Base-by-base conservation (phyloP, 2,797 vertebrate species). In the Pipistrellus kuhlii region DNA sequence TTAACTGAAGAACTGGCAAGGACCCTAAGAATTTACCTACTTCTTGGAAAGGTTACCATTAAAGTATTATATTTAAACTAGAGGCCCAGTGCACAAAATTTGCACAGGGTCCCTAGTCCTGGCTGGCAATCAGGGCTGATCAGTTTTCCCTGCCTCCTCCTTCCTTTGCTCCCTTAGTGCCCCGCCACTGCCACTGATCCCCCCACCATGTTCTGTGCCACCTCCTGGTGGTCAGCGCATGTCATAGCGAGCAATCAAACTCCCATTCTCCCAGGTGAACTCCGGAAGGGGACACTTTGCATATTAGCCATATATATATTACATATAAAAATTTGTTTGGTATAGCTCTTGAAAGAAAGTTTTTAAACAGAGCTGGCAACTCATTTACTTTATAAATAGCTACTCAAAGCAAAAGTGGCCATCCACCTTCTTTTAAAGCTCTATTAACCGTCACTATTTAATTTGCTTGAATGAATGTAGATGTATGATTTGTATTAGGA, bases 301-400 rank as follows among this genome's bases (percentile, higher is more conserved):
- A 62, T 62, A 62, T 62, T 62, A 59, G 11, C 57, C 25, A 27
- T 59, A 27, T 57, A 57, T 57, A 25, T 78, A 1, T 59, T 48
- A 38, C 32, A 48, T 69, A 20, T 85, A 41, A 72, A 86, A 48
- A 88, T 88, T 80, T 92, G 51, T 59, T 82, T 89, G 73, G 32
- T 72, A 73, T 3, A 51, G 5, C 30, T 55, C 38, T 94, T 85
- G 38, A 94, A 94, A 48, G 76, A 68, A 90, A 75, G 53, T 77
- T 86, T 93, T 95, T 71, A 84, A 73, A 59, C 27, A 68, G n/a
- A 90, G 8, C 59, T 72, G 35, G 9, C 35, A 93, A 27, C 23
- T 82, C 57, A 78, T 27, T 91, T 83, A 68, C 30, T 94, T 86
- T 94, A 57, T 80, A 84, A 90, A 72, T 66, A 84, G 8, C n/a